Evolutionary conservation across 2,113 vertebrate genomes (phyloP).

Genomic region (Ailuropoda melanoleuca): DNA sequence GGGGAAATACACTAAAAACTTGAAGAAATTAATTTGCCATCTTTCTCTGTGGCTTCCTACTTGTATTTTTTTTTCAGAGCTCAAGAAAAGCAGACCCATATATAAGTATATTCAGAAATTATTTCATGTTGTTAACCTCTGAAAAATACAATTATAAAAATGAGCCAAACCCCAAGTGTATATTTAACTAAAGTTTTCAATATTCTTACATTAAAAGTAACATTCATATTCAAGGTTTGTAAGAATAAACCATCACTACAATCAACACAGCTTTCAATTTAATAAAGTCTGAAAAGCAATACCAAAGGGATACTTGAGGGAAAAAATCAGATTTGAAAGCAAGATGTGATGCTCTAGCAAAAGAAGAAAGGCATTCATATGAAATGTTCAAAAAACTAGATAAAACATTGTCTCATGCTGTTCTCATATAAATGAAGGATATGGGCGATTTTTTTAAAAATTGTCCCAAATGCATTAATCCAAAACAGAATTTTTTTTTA

Average conservation of each 20-base stretch:
- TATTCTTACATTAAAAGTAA: background rate
- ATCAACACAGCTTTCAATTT: conserved; percentile 14
- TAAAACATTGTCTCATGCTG: background rate
- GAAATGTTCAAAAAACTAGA: background rate
- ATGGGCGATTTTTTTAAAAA: background rate
- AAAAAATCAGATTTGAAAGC: conserved; percentile 25
- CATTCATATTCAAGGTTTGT: background rate
- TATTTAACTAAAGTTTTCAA: background rate
- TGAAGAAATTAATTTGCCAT: background rate
- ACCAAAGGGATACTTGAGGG: background rate
- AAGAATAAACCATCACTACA: background rate
- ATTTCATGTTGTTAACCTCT: background rate
- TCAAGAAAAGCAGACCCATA: conserved; percentile 25
- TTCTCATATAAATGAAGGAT: background rate
- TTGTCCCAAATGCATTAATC: background rate
- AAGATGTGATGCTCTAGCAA: background rate
- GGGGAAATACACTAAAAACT: background rate
- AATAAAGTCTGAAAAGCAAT: background rate
- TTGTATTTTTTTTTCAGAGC: background rate
- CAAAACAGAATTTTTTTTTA: background rate
- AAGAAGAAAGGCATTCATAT: background rate
- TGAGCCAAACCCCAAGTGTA: background rate
- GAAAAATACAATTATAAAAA: conserved; percentile 43
- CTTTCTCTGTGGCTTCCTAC: background rate
- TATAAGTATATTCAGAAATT: background rate